Conservation (phyloP, 2,113 vertebrate genomes). For the Perca schrenkii region DNA sequence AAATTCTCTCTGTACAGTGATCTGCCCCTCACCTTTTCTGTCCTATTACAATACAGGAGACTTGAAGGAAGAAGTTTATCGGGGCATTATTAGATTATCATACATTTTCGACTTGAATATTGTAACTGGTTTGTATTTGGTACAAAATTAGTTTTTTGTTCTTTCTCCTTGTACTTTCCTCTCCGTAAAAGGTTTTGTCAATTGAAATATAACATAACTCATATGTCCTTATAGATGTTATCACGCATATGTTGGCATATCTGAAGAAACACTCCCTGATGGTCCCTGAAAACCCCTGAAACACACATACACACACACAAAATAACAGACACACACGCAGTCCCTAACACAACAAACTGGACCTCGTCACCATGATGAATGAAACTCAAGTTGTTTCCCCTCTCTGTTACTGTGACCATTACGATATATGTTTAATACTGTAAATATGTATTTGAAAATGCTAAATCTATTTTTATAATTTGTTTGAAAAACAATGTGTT, state of each 20-base stretch:
- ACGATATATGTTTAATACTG: conserved; percentile 88
- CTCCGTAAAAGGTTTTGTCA: conserved; percentile 39
- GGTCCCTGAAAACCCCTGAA: conserved; percentile 20
- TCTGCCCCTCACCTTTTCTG: conserved; percentile 24
- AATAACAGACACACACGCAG: conserved; percentile 13
- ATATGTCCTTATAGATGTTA: conserved; percentile 37
- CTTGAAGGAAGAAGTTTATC: conserved; percentile 25
- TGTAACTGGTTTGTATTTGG: conserved; percentile 57
- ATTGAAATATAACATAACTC: conserved; percentile 26
- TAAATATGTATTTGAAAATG: conserved; percentile 91
- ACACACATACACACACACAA: conserved; percentile 9
- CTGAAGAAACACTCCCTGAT: conserved; percentile 10
- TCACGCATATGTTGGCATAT: conserved; percentile 19
- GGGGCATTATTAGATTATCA: conserved; percentile 36
- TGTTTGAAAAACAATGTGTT: conserved; percentile 86
- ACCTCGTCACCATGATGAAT: conserved; percentile 50
- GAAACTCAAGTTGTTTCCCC: conserved; percentile 21
- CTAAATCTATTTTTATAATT: conserved; percentile 94
- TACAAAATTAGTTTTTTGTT: conserved; percentile 17
- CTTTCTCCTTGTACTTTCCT: background rate
- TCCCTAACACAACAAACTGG: conserved; percentile 16
- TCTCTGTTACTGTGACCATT: conserved; percentile 73
- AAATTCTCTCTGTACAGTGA: conserved; percentile 47
- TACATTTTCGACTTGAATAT: conserved; percentile 24
- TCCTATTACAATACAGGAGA: conserved; percentile 7